These are phyloP conservation scores for Nyctibius bracteatus DNA, from an alignment of 2,113 vertebrate species.

Conservation along the genomic window DNA sequence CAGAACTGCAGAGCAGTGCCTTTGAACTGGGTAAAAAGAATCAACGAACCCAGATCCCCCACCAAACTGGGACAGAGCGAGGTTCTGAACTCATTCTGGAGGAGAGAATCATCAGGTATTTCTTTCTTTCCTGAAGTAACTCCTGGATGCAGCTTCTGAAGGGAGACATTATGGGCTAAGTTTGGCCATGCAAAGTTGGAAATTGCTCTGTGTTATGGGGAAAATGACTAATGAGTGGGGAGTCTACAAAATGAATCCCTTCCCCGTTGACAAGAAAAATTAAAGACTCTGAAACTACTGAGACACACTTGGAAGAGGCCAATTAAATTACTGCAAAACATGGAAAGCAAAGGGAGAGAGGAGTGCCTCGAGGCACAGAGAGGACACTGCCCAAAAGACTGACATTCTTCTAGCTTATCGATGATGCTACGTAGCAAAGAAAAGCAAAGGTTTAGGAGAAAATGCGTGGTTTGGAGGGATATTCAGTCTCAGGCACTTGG, in stretches of 20 bases:
- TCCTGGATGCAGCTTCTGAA: neutral
- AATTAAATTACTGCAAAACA: neutral
- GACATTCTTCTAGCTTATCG: neutral
- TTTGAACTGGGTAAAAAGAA: neutral
- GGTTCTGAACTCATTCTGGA: neutral
- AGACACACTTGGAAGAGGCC: neutral
- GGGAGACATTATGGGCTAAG: neutral
- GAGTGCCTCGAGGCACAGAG: neutral
- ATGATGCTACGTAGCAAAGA: neutral
- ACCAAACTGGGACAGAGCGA: neutral
- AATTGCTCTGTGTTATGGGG: neutral
- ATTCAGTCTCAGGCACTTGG: neutral
- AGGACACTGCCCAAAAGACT: neutral
- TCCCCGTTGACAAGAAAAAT: neutral
- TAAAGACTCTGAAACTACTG: neutral
- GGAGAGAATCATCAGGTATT: neutral
- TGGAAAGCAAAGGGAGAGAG: neutral
- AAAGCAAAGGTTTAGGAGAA: neutral
- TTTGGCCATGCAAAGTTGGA: neutral
- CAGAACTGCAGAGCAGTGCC: neutral
- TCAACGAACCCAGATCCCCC: neutral
- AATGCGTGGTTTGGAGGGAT: neutral
- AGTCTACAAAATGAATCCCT: neutral
- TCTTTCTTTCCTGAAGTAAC: neutral
- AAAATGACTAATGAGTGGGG: neutral